Conservation (phyloP, 2,797 vertebrate species). For the Melanotaenia boesemani region DNA sequence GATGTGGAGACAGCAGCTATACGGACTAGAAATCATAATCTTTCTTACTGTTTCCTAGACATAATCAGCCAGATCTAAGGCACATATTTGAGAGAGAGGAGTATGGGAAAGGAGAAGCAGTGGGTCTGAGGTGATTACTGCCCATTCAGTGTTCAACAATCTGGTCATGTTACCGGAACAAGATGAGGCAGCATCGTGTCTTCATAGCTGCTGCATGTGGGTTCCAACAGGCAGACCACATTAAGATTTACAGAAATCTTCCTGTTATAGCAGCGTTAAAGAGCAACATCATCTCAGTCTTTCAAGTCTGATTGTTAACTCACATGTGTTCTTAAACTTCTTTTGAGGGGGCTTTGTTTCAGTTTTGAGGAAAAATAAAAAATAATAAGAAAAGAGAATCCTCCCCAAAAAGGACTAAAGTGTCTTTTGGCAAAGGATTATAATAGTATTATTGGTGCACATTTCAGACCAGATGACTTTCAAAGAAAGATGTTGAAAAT, state of each 20-base stretch:
- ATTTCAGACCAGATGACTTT: no score
- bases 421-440: no score
- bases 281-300: constrained; percentile 3
- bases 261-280: neutral
- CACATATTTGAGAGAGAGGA: neutral
- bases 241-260: neutral
- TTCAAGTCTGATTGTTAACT: neutral
- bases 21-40: constrained; percentile 13
- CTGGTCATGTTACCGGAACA: constrained; percentile 13
- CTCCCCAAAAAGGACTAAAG: no score
- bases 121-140: constrained; percentile 13
- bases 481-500: no score
- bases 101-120: neutral
- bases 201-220: neutral
- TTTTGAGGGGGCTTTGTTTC: neutral
- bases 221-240: neutral
- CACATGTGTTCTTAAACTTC: no score
- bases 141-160: constrained; percentile 27
- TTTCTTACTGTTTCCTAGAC: constrained; percentile 1
- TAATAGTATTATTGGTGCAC: no score
- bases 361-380: neutral
- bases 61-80: constrained; percentile 35
- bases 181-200: constrained; percentile 3
- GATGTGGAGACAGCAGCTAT: constrained; percentile 8
- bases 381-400: neutral